Evolutionary conservation across 92 coral and sea anemone genomes (phyloP), one percentile per base, ranked within the genome.

Genomic region (Phenganax subtilis): DNA sequence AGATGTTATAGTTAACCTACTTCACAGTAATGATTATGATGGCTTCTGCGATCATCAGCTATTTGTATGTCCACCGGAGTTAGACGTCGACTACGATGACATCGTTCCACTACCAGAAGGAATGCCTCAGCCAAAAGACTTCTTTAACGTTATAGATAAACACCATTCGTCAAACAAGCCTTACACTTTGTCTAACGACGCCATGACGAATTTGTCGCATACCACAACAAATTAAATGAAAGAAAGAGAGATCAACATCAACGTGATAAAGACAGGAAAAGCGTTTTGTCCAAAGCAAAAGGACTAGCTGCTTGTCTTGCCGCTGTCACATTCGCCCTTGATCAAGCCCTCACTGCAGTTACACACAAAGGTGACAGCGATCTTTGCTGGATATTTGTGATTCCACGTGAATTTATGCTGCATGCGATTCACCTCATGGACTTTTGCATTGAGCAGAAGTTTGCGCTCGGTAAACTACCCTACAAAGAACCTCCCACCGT

Each of bases 261-360:
- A 30, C 84, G 85, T 6, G 88, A 85, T 69, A 68, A 81, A 51
- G 89, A 87, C 77, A 75, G 89, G 10, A 86, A 83, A 77, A 89
- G 88, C 76, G 81, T 84, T 8, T 71, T 89, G 60, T 84, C 87
- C 0, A 89, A 89, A 57, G 88, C 88, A 54, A 89, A 89, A 71
- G 89, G 89, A 55, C 89, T 84, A 53, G 92, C 86, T n/a, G 84
- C 82, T 57, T 80, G 86, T 29, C 76, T 89, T 17, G 89, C 92
- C n/a, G 86, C 89, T 12, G 86, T 89, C 20, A 52, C 55, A 51
- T 89, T 57, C 59, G 84, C 87, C n/a, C 78, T 89, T 16, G 71
- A 80, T 53, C 89, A 89, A 30, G 89, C 91, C 47, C 61, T 82
- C 58, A 28, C 20, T 15, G 47, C 29, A 51, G 88, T 79, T 15